Evolutionary conservation across 2,797 vertebrate species (phyloP).

Genomic region (Hirundo rustica): DNA sequence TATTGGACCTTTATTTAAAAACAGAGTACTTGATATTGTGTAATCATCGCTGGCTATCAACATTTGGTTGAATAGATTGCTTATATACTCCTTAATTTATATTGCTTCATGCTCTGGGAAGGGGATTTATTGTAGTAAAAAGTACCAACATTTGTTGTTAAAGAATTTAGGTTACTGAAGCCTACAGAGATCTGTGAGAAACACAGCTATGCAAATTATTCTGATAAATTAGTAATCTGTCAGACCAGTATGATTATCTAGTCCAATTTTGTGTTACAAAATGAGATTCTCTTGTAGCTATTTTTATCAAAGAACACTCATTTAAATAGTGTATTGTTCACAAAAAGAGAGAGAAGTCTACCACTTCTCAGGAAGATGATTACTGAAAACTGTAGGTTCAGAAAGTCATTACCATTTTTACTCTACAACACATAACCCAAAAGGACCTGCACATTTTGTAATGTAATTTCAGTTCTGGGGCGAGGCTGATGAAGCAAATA

Average conservation of each 20-base stretch:
- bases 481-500: not conserved
- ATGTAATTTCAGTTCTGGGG: not conserved
- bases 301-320: not conserved
- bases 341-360: not conserved
- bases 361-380: not conserved
- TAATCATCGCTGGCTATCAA: not conserved
- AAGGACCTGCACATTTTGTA: not conserved
- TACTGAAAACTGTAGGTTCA: not conserved
- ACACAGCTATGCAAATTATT: not conserved
- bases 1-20: not conserved
- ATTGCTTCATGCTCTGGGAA: not conserved
- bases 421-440: not conserved
- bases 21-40: not conserved
- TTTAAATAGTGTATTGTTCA: not conserved
- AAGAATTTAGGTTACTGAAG: not conserved
- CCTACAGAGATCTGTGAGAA: not conserved
- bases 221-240: not conserved
- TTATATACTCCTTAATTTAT: not conserved
- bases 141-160: not conserved
- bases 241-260: not conserved
- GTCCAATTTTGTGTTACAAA: not conserved
- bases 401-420: not conserved
- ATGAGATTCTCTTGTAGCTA: not conserved
- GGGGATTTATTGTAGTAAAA: not conserved
- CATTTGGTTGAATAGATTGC: not conserved